phyloP scores from a whole-genome alignment of 2,113 vertebrate genomes.

The zebrafish (Danio rerio) region GRCz12tu NC_133192.1:31350501-31351000 shows the following conservation, averaged over 20 bases:
- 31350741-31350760: slow-evolving; percentile 42
- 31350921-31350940: slow-evolving; percentile 71
- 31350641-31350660: not conserved
- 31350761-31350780: slow-evolving; percentile 12
- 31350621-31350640: not conserved
- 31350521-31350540: not conserved
- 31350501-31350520: not conserved
- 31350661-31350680: slow-evolving; percentile 7
- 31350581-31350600: not conserved
- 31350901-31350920: slow-evolving; percentile 74
- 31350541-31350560: not conserved
- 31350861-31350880: slow-evolving; percentile 61
- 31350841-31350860: slow-evolving; percentile 30
- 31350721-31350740: slow-evolving; percentile 29
- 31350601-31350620: not conserved
- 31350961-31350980: slow-evolving; percentile 33
- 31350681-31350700: slow-evolving; percentile 21
- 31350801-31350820: not conserved
- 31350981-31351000: slow-evolving; percentile 5
- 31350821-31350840: not conserved
- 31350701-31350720: slow-evolving; percentile 24
- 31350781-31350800: not conserved
- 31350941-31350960: slow-evolving; percentile 61
- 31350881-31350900: slow-evolving; percentile 76
- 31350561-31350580: not conserved